Conservation (phyloP, 2,797 vertebrate genomes). For the Peromyscus melanophrys region DNA sequence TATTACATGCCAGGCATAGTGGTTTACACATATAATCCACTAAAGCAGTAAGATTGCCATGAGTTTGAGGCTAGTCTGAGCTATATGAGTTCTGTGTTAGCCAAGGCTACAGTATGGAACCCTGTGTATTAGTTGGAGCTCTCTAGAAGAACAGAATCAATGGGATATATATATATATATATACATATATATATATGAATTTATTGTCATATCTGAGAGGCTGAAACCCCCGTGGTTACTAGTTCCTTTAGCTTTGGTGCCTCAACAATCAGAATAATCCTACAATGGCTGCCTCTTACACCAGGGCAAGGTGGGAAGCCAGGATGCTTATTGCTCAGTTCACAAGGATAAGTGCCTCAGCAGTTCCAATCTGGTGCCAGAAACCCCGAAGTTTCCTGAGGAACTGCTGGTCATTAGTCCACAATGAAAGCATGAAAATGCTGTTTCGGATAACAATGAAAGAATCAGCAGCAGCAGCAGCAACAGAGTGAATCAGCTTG, state of each 20-base stretch:
- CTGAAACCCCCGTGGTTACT: not conserved
- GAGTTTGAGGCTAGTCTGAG: not conserved
- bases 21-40: not conserved
- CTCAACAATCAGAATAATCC: not conserved
- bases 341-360: not conserved
- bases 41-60: not conserved
- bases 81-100: not conserved
- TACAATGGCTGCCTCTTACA: not conserved
- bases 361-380: not conserved
- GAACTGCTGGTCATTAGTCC: not conserved
- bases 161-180: not conserved
- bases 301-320: not conserved
- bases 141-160: not conserved
- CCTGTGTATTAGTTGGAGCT: too few relatives aligned
- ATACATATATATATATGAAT: too few relatives aligned
- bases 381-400: not conserved
- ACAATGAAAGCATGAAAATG: not conserved
- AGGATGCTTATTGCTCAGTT: not conserved
- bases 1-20: not conserved
- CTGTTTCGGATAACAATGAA: not conserved
- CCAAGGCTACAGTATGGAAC: not conserved
- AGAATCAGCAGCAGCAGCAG: not conserved
- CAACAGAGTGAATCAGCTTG: not conserved
- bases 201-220: too few relatives aligned
- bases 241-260: not conserved